phyloP scores from a whole-genome alignment of 2,888 invertebrate species.

The Callyntrura guangdongensis region DNA sequence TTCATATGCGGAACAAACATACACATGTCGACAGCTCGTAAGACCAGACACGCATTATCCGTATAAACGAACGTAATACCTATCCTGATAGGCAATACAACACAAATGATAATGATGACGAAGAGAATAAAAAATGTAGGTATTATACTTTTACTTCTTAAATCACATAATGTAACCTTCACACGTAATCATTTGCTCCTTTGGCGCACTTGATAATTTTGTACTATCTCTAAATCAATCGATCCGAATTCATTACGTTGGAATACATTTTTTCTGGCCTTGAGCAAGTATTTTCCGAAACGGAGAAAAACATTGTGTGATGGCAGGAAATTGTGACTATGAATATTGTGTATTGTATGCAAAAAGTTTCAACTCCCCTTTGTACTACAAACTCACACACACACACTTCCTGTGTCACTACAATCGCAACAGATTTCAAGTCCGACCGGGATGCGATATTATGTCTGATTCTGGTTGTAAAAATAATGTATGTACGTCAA shows the following conservation, averaged over 20 bases:
- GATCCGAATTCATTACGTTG: slow-evolving; percentile 13
- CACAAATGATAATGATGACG: background rate
- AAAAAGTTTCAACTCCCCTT: slow-evolving; percentile 47
- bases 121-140: background rate
- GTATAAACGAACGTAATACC: too few species aligned
- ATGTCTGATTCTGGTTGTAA: slow-evolving; percentile 6
- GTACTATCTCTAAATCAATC: slow-evolving; percentile 37
- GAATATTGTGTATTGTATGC: background rate
- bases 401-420: slow-evolving; percentile 50
- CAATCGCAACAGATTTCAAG: slow-evolving; percentile 6
- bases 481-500: slow-evolving; percentile 19
- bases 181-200: background rate
- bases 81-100: background rate
- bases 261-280: slow-evolving; percentile 47
- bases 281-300: slow-evolving; percentile 20
- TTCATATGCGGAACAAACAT: too few species aligned
- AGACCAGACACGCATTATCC: too few species aligned
- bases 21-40: too few species aligned
- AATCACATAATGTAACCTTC: too few species aligned
- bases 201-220: background rate
- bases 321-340: slow-evolving; percentile 52
- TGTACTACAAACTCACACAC: too few species aligned
- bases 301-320: slow-evolving; percentile 23
- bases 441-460: slow-evolving; percentile 1
- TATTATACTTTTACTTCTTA: background rate